phyloP scores from a whole-genome alignment of 92 coral and sea anemone genomes.

The Phenganax subtilis region DNA sequence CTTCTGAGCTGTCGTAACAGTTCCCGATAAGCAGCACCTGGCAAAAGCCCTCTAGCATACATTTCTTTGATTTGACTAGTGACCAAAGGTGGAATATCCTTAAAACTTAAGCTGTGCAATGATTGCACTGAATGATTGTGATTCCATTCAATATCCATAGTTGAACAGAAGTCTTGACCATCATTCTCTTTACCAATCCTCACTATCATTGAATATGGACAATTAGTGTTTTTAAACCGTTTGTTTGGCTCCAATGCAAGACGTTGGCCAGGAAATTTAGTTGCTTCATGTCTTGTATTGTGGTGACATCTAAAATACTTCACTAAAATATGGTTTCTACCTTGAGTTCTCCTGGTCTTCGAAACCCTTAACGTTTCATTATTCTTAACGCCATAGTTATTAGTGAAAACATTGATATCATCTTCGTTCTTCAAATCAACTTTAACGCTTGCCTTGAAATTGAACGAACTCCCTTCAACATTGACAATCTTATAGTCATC shows the following conservation, averaged over 20 bases:
- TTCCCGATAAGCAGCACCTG: slow-evolving; percentile 2
- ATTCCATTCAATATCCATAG: background rate
- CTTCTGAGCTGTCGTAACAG: background rate
- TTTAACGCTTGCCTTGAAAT: too few relatives aligned
- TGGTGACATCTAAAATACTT: slow-evolving; percentile 28
- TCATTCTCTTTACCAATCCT: background rate
- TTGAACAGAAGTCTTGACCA: background rate
- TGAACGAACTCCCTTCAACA: too few relatives aligned
- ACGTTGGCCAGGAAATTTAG: too few relatives aligned
- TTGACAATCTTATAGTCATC: background rate
- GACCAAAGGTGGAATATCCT: slow-evolving; percentile 3
- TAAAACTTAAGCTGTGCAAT: slow-evolving; percentile 3
- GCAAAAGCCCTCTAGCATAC: background rate
- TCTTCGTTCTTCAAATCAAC: too few relatives aligned
- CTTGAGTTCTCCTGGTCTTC: too few relatives aligned
- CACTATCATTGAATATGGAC: background rate
- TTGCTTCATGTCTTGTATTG: too few relatives aligned
- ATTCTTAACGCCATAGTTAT: background rate
- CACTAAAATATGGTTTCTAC: background rate
- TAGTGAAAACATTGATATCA: too few relatives aligned
- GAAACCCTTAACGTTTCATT: too few relatives aligned
- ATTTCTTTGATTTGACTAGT: background rate
- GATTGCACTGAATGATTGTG: too few relatives aligned
- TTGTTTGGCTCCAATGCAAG: too few relatives aligned
- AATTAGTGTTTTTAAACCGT: too few relatives aligned